These are phyloP conservation scores for Crambe crambe DNA, from an alignment of 37 sponge, comb jelly and placozoan genomes.

Conservation along the genomic window DNA sequence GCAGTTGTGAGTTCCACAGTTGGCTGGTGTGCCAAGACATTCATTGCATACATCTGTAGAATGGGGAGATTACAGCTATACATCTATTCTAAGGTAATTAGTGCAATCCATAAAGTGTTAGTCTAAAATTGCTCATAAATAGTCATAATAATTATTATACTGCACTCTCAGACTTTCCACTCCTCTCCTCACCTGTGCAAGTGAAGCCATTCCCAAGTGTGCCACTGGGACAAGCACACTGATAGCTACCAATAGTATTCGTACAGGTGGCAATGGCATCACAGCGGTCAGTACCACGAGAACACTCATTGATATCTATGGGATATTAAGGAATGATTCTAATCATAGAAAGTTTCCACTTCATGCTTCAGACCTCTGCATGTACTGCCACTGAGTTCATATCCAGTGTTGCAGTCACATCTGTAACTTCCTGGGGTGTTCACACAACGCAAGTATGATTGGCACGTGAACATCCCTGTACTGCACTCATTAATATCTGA, in stretches of 20 bases:
- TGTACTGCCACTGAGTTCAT: neutral
- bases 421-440: neutral
- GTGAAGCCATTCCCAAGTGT: neutral
- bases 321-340: neutral
- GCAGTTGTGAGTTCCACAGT: conserved; percentile 1
- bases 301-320: conserved; percentile 19
- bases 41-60: conserved; percentile 1
- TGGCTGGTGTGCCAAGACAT: neutral
- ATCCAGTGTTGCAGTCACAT: neutral
- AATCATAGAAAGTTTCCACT: neutral
- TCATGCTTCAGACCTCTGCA: neutral
- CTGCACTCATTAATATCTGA: neutral
- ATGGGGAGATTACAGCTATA: neutral
- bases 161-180: neutral
- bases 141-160: too few relatives aligned
- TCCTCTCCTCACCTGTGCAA: neutral
- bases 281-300: neutral
- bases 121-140: too few relatives aligned
- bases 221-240: neutral
- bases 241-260: conserved; percentile 9
- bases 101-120: too few relatives aligned
- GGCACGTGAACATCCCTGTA: neutral
- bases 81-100: neutral
- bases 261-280: neutral
- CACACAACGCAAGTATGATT: neutral